phyloP scores from a whole-genome alignment of 2,888 invertebrate species.

The Sminthurinus aureus region DNA sequence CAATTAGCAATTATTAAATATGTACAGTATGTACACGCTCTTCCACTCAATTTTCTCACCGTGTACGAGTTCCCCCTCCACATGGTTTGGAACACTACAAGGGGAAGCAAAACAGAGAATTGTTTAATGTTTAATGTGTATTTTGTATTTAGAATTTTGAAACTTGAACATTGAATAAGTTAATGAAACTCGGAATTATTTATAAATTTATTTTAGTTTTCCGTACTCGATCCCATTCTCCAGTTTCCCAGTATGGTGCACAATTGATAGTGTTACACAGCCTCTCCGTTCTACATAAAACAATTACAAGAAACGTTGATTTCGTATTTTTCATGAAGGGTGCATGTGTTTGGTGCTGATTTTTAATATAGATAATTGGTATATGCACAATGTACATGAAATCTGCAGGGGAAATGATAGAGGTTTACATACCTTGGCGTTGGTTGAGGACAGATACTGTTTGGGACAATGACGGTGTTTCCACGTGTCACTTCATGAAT shows the following conservation, averaged over 20 bases:
- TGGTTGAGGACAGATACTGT: constrained; percentile 91
- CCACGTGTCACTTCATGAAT: constrained; percentile 86
- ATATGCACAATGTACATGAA: too few relatives aligned
- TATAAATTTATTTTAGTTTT: background rate
- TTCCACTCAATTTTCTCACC: constrained; percentile 64
- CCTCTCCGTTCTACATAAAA: constrained; percentile 75
- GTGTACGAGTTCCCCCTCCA: constrained; percentile 86
- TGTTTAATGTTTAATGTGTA: background rate
- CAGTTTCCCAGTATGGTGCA: constrained; percentile 86
- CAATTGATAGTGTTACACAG: constrained; percentile 94
- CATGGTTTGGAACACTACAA: constrained; percentile 87
- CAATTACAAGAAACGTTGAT: too few relatives aligned
- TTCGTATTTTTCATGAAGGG: too few relatives aligned
- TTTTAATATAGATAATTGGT: too few relatives aligned
- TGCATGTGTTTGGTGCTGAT: too few relatives aligned
- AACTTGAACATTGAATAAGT: background rate
- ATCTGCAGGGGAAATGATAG: too few relatives aligned
- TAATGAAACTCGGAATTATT: background rate
- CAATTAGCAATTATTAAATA: too few relatives aligned
- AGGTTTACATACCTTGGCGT: constrained; percentile 70
- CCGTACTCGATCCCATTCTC: constrained; percentile 80
- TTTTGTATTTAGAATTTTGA: background rate
- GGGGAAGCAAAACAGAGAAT: constrained; percentile 10
- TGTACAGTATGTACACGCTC: too few relatives aligned
- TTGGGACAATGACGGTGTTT: constrained; percentile 91